Evolutionary conservation across 2,797 vertebrate species (phyloP), one percentile per base, ranked within the genome.

Genomic region (Myripristis murdjan): DNA sequence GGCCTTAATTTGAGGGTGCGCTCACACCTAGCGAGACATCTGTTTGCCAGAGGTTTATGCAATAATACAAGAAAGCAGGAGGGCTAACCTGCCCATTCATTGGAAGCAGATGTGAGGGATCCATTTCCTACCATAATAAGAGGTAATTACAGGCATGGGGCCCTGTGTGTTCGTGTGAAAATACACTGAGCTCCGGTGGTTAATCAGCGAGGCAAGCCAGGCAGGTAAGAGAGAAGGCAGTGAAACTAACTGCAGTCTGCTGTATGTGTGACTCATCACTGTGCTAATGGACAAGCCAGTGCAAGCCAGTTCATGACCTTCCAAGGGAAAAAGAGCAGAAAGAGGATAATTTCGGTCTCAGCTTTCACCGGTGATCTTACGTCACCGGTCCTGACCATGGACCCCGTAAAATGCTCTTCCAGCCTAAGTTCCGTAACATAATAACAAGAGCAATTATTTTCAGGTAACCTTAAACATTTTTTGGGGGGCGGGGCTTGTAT

Each of bases 101-200:
- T 89, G 89, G 75, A 91, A 94, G 91, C 94, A 95, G 94, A 95
- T 94, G 94, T 92, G 83, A 91, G 69, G 71, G 69, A 83, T 91
- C 81, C 77, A 89, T 89, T 93, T 93, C 93, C 93, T 84, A 80
- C 90, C 80, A 84, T 91, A 92, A 92, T 91, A 91, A 86, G 61
- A 82, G 73, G 68, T 93, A 93, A 95, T 95, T 95, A 95, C 69
- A 93, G 91, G 70, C 63, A 51, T 62, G 33, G 61, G 82, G 73
- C 71, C 48, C 77, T 15, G 70, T n/a, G 83, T 69, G 87, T 82
- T 84, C 68, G 78, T 89, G 90, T 79, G 86, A 92, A 93, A 92
- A 87, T 52, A 66, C 65, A 66, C 33, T 0, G 11, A 83, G 76
- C 65, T 73, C 73, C n/a, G 51, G 75, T 71, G 76, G 83, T 58